These are phyloP conservation scores for Turritopsis rubra DNA, from an alignment of 30 jellyfish, hydroid and myxozoan genomes.

Conservation along the genomic window DNA sequence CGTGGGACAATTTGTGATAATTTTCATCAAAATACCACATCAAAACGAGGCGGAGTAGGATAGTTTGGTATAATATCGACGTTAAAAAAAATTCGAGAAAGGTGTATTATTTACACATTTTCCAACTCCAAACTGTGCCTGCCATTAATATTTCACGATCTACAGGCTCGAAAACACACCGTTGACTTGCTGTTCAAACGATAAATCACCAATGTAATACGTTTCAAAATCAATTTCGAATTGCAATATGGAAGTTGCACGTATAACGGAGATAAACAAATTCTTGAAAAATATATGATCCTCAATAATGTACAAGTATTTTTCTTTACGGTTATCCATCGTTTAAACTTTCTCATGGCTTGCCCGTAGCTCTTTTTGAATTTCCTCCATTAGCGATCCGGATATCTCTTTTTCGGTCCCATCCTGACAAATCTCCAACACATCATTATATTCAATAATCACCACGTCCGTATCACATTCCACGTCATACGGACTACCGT, in stretches of 20 bases:
- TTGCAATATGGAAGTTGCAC: background rate
- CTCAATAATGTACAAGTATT: no score
- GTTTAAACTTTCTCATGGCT: background rate
- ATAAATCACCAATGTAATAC: background rate
- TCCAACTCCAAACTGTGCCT: no score
- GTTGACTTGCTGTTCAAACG: no score
- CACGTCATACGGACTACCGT: background rate
- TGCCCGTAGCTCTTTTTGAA: background rate
- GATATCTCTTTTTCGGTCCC: background rate
- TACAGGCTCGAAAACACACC: no score
- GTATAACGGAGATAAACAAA: background rate
- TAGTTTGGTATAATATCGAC: no score
- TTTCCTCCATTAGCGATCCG: constrained; percentile 2
- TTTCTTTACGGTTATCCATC: background rate
- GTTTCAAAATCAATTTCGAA: background rate
- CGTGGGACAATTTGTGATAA: no score
- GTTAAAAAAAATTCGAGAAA: no score
- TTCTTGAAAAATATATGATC: no score
- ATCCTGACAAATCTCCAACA: background rate
- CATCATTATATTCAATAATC: background rate
- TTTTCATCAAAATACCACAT: no score
- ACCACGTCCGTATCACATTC: background rate
- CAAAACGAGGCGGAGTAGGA: no score
- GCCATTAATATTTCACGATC: no score
- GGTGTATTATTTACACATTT: no score